Conservation (phyloP, 2,888 invertebrate genomes). For the Mythimna vitellina region DNA sequence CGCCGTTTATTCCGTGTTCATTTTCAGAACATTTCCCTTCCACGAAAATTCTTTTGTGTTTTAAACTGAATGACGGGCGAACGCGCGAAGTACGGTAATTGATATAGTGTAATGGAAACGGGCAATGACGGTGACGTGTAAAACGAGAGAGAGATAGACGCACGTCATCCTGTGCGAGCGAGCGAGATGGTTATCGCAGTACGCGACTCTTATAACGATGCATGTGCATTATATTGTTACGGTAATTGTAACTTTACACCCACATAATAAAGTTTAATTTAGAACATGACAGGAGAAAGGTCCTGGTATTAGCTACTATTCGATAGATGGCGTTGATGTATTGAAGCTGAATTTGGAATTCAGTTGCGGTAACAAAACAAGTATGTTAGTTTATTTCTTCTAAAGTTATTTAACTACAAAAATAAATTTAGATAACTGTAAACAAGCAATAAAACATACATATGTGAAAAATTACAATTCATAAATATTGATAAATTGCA, state of each 20-base stretch:
- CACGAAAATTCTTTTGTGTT: slow-evolving; percentile 70
- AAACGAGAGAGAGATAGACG: slow-evolving; percentile 83
- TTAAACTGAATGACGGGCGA: slow-evolving; percentile 60
- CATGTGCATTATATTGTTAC: slow-evolving; percentile 81
- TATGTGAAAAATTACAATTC: slow-evolving; percentile 8
- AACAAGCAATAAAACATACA: slow-evolving; percentile 18
- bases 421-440: slow-evolving; percentile 5
- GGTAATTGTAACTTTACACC: slow-evolving; percentile 82
- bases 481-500: slow-evolving; percentile 41
- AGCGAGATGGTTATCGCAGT: slow-evolving; percentile 82
- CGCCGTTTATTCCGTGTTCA: slow-evolving; percentile 79
- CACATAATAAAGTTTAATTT: slow-evolving; percentile 77
- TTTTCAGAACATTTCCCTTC: slow-evolving; percentile 76
- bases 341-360: slow-evolving; percentile 64
- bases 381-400: slow-evolving; percentile 1
- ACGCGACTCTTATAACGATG: slow-evolving; percentile 76
- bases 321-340: slow-evolving; percentile 83
- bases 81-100: slow-evolving; percentile 77
- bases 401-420: slow-evolving; percentile 24
- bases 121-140: slow-evolving; percentile 86
- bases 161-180: slow-evolving; percentile 75
- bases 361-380: slow-evolving; percentile 24
- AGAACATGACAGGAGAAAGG: slow-evolving; percentile 48
- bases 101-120: slow-evolving; percentile 90
- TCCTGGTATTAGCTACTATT: slow-evolving; percentile 54